A percentile compares a stretch with the other conserved stretches of the same genome.
Conservation (phyloP, 2,888 invertebrate genomes). For the Nysson spinosus region DNA sequence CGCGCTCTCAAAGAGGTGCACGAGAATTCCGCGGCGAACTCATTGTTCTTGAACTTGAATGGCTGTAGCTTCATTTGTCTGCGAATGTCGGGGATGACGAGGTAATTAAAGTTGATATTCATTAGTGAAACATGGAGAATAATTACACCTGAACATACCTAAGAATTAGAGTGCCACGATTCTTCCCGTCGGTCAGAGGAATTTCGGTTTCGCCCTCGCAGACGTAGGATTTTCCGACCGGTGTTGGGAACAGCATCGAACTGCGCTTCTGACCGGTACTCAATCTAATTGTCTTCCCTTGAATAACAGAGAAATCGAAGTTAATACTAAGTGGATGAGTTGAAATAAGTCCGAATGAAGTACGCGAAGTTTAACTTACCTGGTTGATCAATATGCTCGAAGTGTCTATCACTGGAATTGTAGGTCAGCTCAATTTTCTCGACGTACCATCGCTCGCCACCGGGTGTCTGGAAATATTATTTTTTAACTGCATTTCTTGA, state of each 20-base stretch:
- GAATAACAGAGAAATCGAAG: conserved; percentile 16
- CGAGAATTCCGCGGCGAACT: conserved; percentile 84
- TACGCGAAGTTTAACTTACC: no score
- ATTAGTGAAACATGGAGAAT: not conserved
- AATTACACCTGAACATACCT: conserved; percentile 58
- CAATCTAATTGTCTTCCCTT: conserved; percentile 79
- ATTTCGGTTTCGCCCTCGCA: conserved; percentile 85
- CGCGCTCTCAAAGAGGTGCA: conserved; percentile 81
- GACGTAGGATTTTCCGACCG: conserved; percentile 90
- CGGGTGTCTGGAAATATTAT: conserved; percentile 84
- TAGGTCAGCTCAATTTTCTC: conserved; percentile 87
- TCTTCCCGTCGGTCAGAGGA: conserved; percentile 79
- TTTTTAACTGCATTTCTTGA: no score
- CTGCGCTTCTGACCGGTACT: conserved; percentile 80
- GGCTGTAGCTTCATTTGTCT: conserved; percentile 86
- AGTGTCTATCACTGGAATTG: conserved; percentile 80
- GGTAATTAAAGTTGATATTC: not conserved
- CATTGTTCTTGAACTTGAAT: conserved; percentile 90
- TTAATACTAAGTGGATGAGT: not conserved
- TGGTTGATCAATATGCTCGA: conserved; percentile 77
- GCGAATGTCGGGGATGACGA: not conserved
- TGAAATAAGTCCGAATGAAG: no score
- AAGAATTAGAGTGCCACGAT: conserved; percentile 65
- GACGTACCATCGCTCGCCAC: conserved; percentile 93
- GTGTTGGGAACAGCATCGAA: conserved; percentile 88